Conservation (phyloP, 1,140 invertebrate species). For the Schlechtendalia chinensis region DNA sequence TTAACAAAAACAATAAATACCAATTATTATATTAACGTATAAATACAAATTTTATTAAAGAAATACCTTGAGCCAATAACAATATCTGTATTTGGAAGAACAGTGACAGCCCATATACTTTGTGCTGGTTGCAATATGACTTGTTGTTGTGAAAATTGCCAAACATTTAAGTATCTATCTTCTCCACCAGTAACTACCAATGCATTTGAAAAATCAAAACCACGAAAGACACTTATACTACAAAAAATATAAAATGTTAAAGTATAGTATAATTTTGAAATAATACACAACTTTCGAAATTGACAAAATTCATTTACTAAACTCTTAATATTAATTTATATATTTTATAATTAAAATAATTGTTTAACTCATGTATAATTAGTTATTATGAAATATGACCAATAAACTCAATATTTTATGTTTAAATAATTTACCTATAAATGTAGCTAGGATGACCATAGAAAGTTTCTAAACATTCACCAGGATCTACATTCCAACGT, state of each 20-base stretch:
- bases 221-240: constrained; percentile 49
- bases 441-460: constrained; percentile 80
- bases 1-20: too few relatives aligned
- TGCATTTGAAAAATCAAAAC: constrained; percentile 28
- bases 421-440: constrained; percentile 60
- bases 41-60: neutral
- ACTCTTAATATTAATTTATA: neutral
- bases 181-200: constrained; percentile 75
- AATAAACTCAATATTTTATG: neutral
- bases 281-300: too few relatives aligned
- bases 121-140: constrained; percentile 78
- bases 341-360: neutral
- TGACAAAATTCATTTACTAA: too few relatives aligned
- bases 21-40: too few relatives aligned
- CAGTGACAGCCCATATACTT: constrained; percentile 84
- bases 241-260: constrained; percentile 8
- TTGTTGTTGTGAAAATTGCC: constrained; percentile 69
- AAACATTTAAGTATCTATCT: constrained; percentile 82
- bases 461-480: constrained; percentile 75
- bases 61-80: constrained; percentile 75
- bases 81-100: constrained; percentile 82
- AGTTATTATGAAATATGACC: neutral
- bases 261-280: neutral
- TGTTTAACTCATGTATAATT: too few relatives aligned
- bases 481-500: constrained; percentile 73